Evolutionary conservation across 2,113 vertebrate species (phyloP).

Genomic region (Takifugu bimaculatus): DNA sequence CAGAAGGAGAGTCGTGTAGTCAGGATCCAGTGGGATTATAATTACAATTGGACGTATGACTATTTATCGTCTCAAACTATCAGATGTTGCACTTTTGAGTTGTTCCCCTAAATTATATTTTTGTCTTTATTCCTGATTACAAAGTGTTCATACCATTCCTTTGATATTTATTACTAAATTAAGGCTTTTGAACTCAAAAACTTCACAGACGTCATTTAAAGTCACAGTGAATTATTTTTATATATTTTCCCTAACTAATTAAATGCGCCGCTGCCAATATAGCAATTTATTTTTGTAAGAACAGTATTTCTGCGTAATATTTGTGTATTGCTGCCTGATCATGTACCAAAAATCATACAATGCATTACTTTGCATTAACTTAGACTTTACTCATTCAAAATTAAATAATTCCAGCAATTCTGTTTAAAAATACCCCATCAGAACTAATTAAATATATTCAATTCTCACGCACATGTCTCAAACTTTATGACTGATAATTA

Average conservation of each 20-base stretch:
- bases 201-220: slow-evolving; percentile 34
- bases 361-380: background rate
- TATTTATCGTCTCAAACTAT: slow-evolving; percentile 67
- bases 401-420: background rate
- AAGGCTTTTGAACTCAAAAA: slow-evolving; percentile 26
- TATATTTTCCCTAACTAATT: background rate
- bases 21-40: slow-evolving; percentile 48
- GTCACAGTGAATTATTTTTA: slow-evolving; percentile 29
- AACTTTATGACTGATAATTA: background rate
- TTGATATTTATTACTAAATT: slow-evolving; percentile 35
- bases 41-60: slow-evolving; percentile 50
- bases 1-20: slow-evolving; percentile 41
- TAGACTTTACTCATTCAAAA: background rate
- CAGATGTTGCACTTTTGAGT: slow-evolving; percentile 55
- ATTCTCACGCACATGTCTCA: no score
- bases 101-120: slow-evolving; percentile 47
- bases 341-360: background rate
- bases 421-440: background rate
- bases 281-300: background rate
- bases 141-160: slow-evolving; percentile 42
- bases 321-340: background rate
- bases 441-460: background rate
- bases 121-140: slow-evolving; percentile 37
- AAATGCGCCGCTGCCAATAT: background rate
- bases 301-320: background rate